Conservation (phyloP, 2,888 invertebrate genomes). For the Drosophila merina region DNA sequence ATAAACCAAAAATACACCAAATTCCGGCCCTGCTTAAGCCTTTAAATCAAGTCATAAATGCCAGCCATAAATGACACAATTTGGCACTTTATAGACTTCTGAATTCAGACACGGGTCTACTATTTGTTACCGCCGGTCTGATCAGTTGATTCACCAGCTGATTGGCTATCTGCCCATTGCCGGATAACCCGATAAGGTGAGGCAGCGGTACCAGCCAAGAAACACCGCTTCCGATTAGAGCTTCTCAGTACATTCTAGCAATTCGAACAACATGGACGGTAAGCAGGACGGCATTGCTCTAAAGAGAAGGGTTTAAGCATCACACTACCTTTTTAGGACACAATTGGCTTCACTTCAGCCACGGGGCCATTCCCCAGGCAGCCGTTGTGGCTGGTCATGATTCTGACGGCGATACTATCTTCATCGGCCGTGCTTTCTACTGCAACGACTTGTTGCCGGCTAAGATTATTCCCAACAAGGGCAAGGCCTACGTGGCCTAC, state of each 20-base stretch:
- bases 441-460: slow-evolving; percentile 87
- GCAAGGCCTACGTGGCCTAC: slow-evolving; percentile 87
- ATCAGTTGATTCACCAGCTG: slow-evolving; percentile 17
- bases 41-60: slow-evolving; percentile 43
- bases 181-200: slow-evolving; percentile 38
- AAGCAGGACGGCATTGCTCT: slow-evolving; percentile 41
- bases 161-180: slow-evolving; percentile 22
- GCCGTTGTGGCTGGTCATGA: slow-evolving; percentile 88
- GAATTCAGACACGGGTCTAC: slow-evolving; percentile 12
- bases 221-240: slow-evolving; percentile 1
- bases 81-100: slow-evolving; percentile 13
- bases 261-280: slow-evolving; percentile 57
- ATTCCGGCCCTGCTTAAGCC: slow-evolving; percentile 4
- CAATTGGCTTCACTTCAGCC: slow-evolving; percentile 84
- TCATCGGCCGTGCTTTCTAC: slow-evolving; percentile 89
- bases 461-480: slow-evolving; percentile 86
- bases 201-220: background rate
- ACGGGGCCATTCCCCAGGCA: slow-evolving; percentile 65
- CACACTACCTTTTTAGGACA: slow-evolving; percentile 71
- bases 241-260: slow-evolving; percentile 37
- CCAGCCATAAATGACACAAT: slow-evolving; percentile 34
- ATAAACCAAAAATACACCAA: background rate
- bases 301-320: background rate
- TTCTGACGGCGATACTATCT: slow-evolving; percentile 89
- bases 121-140: slow-evolving; percentile 9